Conservation (phyloP, 2,797 vertebrate species). For the Acrossocheilus wenchowensis region DNA sequence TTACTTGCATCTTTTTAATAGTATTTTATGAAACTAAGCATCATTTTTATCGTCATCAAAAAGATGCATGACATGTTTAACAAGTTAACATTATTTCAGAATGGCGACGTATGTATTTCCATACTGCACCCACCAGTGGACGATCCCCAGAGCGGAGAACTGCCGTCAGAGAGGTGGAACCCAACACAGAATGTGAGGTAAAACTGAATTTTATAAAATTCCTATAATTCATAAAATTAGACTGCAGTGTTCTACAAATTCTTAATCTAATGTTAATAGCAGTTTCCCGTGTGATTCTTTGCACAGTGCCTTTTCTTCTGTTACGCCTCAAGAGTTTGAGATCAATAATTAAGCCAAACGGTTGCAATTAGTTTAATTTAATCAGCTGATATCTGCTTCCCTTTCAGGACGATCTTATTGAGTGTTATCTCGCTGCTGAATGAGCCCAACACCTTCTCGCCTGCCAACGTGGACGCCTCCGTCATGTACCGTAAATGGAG, state of each 20-base stretch:
- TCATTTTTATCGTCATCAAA: neutral
- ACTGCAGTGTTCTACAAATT: neutral
- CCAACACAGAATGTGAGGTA: conserved; percentile 96
- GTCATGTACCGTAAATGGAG: conserved; percentile 98
- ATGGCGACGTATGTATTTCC: conserved; percentile 93
- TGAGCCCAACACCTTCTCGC: conserved; percentile 95
- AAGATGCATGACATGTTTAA: neutral
- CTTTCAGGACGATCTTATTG: conserved; percentile 90
- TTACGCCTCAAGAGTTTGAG: neutral
- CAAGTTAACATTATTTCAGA: conserved; percentile 71
- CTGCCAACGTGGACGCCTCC: conserved; percentile 93
- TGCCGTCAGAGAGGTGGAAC: conserved; percentile 94
- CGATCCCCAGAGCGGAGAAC: conserved; percentile 93
- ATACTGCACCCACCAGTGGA: conserved; percentile 93
- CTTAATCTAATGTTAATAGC: neutral
- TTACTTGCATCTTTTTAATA: neutral
- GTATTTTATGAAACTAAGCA: neutral
- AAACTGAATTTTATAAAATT: conserved; percentile 12
- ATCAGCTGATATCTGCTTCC: conserved; percentile 5
- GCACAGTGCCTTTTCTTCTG: neutral
- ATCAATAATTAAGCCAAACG: conserved; percentile 8
- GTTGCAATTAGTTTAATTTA: neutral
- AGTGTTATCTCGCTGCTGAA: conserved; percentile 94
- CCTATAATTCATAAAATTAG: too few species aligned
- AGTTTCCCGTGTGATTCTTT: neutral